phyloP scores from a whole-genome alignment of 2,113 vertebrate genomes.

The Ascaphus truei region DNA sequence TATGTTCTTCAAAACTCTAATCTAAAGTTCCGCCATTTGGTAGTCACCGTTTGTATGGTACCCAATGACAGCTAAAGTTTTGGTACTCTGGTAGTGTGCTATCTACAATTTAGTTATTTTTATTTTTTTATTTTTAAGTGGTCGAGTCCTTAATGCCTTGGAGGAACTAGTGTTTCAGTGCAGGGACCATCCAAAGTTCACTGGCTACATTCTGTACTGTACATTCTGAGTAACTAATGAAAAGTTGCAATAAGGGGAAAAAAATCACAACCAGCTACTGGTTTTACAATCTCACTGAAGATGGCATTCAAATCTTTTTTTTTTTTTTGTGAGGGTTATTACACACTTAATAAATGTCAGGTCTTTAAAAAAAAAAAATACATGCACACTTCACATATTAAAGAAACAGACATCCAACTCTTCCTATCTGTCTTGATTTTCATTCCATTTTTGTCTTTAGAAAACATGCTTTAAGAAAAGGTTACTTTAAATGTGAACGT shows the following conservation, averaged over 20 bases:
- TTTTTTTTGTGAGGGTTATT: background rate
- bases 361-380: background rate
- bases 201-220: background rate
- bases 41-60: too few species aligned
- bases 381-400: background rate
- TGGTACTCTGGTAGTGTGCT: too few species aligned
- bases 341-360: background rate
- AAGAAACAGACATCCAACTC: background rate
- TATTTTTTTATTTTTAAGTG: too few species aligned
- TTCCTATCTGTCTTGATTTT: background rate
- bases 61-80: too few species aligned
- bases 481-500: constrained; percentile 35
- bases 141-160: too few species aligned
- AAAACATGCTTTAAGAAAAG: background rate
- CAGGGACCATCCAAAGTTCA: background rate
- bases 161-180: too few species aligned
- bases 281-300: background rate
- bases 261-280: background rate
- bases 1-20: too few species aligned
- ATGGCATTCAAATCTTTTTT: background rate
- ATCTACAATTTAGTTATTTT: too few species aligned
- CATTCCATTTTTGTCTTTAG: background rate
- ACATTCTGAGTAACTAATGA: background rate
- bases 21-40: too few species aligned
- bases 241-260: background rate